A percentile compares a stretch with the other conserved stretches of the same genome.
These are phyloP conservation scores for Catocala nupta DNA, from an alignment of 2,888 invertebrate species.

Conservation along the genomic window DNA sequence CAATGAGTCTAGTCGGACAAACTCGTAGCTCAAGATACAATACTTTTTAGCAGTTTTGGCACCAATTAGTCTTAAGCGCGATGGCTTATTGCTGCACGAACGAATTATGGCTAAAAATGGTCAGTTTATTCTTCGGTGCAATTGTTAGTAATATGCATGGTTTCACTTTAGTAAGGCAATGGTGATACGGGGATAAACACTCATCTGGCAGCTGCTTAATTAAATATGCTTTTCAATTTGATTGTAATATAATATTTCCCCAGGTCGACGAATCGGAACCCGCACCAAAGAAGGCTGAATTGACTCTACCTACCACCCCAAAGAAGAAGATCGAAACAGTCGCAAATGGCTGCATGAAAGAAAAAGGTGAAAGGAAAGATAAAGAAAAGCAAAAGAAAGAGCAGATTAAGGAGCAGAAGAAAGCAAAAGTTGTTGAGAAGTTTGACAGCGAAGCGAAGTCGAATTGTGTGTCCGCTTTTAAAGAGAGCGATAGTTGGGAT, in stretches of 20 bases:
- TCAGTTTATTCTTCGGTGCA: too few relatives aligned
- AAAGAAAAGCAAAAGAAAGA: constrained; percentile 36
- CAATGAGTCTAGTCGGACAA: too few relatives aligned
- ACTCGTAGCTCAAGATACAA: too few relatives aligned
- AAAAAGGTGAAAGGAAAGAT: constrained; percentile 29
- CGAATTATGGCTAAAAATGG: too few relatives aligned
- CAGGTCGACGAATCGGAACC: constrained; percentile 74
- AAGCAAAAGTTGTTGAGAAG: constrained; percentile 53
- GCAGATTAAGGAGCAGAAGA: constrained; percentile 43
- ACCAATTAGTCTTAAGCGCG: too few relatives aligned
- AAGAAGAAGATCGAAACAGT: constrained; percentile 45
- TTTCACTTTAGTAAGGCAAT: too few relatives aligned
- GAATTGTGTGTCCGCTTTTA: constrained; percentile 72
- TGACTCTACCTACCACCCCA: constrained; percentile 43
- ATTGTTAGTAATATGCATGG: too few relatives aligned
- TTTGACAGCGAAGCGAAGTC: constrained; percentile 65
- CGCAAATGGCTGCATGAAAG: constrained; percentile 61
- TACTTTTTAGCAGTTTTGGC: too few relatives aligned
- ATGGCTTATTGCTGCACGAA: too few relatives aligned
- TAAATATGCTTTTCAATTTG: too few relatives aligned
- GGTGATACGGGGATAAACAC: too few relatives aligned
- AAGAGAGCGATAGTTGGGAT: constrained; percentile 82
- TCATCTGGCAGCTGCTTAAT: too few relatives aligned
- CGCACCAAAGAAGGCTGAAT: constrained; percentile 66
- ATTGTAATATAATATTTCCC: neutral